Conservation (phyloP, 2,113 vertebrate species). For the Loxodonta africana region DNA sequence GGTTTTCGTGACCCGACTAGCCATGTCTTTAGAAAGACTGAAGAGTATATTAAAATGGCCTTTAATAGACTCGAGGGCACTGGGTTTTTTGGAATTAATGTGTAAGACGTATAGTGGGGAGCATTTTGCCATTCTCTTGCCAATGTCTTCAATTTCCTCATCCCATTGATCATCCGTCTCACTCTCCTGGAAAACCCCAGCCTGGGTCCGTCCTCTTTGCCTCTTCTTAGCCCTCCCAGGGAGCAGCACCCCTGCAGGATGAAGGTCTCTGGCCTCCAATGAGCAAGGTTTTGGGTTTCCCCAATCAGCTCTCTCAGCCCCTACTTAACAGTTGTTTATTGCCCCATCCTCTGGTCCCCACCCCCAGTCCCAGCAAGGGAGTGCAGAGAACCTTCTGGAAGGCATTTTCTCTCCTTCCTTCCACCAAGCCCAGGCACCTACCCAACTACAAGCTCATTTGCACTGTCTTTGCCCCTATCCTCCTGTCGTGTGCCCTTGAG, state of each 20-base stretch:
- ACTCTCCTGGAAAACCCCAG: neutral
- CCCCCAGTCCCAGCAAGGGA: neutral
- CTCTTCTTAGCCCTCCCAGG: neutral
- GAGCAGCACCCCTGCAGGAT: rapidly evolving
- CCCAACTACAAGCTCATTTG: neutral
- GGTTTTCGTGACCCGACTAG: neutral
- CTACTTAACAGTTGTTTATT: neutral
- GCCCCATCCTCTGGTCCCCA: no score
- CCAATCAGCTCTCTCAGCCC: neutral
- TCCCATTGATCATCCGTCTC: neutral
- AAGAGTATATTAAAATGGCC: neutral
- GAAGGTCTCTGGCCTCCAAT: neutral
- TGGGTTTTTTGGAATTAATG: neutral
- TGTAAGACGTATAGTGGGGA: neutral
- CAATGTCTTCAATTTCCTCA: neutral
- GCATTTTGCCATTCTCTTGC: neutral
- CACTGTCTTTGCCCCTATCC: no score
- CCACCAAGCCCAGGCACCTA: neutral
- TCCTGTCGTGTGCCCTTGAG: neutral
- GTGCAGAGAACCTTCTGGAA: neutral
- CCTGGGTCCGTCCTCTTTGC: rapidly evolving
- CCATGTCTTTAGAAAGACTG: neutral
- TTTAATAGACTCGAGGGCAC: neutral
- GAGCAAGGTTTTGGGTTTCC: neutral
- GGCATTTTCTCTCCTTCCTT: neutral